Conservation (phyloP, 2,888 invertebrate genomes). For the Pyrrhosoma nymphula region DNA sequence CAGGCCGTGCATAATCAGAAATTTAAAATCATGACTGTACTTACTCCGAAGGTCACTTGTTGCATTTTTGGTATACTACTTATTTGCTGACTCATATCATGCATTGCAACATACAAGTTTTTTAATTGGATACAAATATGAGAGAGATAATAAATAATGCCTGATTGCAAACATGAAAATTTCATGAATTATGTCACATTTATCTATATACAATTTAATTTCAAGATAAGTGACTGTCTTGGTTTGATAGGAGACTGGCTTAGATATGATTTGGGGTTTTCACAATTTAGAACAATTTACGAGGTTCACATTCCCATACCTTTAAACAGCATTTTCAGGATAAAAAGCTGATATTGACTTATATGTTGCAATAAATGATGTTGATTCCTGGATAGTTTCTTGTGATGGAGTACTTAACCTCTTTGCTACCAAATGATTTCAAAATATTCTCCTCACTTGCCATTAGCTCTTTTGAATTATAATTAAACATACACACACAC, state of each 20-base stretch:
- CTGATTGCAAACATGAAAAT: neutral
- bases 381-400: neutral
- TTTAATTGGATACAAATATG: neutral
- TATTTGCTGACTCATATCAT: neutral
- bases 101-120: neutral
- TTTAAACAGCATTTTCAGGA: neutral
- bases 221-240: neutral
- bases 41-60: conserved; percentile 47
- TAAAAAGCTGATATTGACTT: neutral
- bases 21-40: neutral
- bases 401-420: neutral
- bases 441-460: conserved; percentile 12
- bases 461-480: neutral
- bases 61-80: neutral
- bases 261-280: neutral
- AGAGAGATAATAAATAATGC: neutral
- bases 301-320: neutral
- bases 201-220: neutral
- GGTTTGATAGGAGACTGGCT: no score
- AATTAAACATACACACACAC: neutral
- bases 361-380: neutral
- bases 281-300: neutral
- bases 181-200: neutral
- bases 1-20: neutral
- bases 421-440: conserved; percentile 23